Percentiles rank a stretch among this genome's conserved stretches.
These are phyloP conservation scores for Bruchidius siliquastri DNA, from an alignment of 2,888 invertebrate genomes.

Conservation along the genomic window DNA sequence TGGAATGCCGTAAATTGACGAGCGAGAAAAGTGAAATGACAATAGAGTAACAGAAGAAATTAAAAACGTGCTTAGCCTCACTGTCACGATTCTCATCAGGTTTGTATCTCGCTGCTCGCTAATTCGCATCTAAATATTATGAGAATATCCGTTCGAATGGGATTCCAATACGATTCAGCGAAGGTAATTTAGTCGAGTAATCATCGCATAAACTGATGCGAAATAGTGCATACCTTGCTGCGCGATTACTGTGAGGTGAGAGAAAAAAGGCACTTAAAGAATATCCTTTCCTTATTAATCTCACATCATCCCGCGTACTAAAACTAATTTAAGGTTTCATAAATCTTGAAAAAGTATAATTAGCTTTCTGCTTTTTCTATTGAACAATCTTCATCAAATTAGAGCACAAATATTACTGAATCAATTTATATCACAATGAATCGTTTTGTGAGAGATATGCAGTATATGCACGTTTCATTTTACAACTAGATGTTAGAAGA, in stretches of 20 bases:
- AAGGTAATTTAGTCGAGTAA: neutral
- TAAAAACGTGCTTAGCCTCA: constrained; percentile 45
- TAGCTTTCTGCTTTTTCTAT: too few relatives aligned
- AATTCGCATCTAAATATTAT: constrained; percentile 32
- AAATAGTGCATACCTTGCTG: neutral
- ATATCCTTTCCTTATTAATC: neutral
- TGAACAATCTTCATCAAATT: too few relatives aligned
- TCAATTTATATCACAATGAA: too few relatives aligned
- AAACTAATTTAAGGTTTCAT: too few relatives aligned
- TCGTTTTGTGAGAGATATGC: too few relatives aligned
- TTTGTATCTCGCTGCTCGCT: constrained; percentile 23
- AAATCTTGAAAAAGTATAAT: too few relatives aligned
- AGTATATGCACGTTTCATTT: too few relatives aligned
- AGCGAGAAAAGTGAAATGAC: constrained; percentile 44
- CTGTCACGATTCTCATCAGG: constrained; percentile 30
- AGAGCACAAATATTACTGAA: too few relatives aligned
- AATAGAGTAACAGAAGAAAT: constrained; percentile 40
- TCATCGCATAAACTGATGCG: neutral
- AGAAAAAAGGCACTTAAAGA: neutral
- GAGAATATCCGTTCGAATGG: constrained; percentile 34
- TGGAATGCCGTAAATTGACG: constrained; percentile 27
- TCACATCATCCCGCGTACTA: neutral
- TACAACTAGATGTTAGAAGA: too few relatives aligned
- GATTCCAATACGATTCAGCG: constrained; percentile 35
- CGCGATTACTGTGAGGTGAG: neutral